Base-by-base conservation (phyloP, 2,888 invertebrate genomes). In the Amphipoea lucens region DNA sequence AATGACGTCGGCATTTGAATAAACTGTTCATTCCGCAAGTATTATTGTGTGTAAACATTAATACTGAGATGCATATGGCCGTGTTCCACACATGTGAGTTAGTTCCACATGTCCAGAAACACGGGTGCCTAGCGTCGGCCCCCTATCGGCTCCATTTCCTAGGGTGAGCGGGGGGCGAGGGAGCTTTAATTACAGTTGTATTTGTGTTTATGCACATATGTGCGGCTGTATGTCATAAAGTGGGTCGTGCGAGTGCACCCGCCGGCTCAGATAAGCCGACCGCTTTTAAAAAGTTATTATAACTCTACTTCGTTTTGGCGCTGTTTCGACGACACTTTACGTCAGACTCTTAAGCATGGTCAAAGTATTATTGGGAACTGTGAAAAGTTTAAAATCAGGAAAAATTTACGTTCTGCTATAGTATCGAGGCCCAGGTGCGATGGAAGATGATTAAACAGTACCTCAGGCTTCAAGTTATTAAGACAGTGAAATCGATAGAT, bases 191-290 rank as follows among this genome's bases (percentile, higher is more conserved):
- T 92, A 93, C 91, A 92, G 90, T 90, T 89, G 91, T 91, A 88
- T 91, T 89, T 87, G 90, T 89, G 91, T 93, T 88, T 84, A 88
- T 89, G 90, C 92, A 92, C 91, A 91, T 91, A 90, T 89, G 90
- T 88, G 87, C 88, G 90, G 87, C 89, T 89, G 87, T 88, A 90
- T 89, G 87, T 90, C 89, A 88, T 91, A 90, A 95, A 95, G 91
- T 95, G 91, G 95, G 95, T 94, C 95, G 94, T 84, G 89, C 90
- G 91, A 90, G 87, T 91, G 91, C 92, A 91, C 89, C 90, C 91
- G 81, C 89, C 90, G 80, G 82, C 54, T 82, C 88, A 92, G 94
- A 94, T 95, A 95, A 95, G 92, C 90, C 91, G 91, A 87, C 89
- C 91, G 92, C 91, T 91, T 93, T 92, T 91, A 90, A 86, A 90